phyloP scores from a whole-genome alignment of 2,797 vertebrate genomes.

The Tapera naevia region DNA sequence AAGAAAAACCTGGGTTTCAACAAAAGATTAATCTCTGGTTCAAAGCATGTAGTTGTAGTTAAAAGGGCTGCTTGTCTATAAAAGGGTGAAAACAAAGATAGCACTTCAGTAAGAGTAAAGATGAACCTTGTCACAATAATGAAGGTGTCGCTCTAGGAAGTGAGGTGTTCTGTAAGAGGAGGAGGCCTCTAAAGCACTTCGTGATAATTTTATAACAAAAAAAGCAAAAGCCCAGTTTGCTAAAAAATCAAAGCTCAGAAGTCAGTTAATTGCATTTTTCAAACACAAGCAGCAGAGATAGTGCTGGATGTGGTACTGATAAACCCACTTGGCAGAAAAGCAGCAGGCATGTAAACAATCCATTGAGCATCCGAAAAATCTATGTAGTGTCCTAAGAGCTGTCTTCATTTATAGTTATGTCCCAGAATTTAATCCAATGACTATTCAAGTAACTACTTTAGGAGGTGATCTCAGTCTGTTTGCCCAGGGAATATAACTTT shows the following conservation, averaged over 20 bases:
- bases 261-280: not conserved
- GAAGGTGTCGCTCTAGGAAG: not conserved
- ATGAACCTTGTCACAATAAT: not conserved
- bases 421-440: not conserved
- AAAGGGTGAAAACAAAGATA: not conserved
- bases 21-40: not conserved
- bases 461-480: not conserved
- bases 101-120: not conserved
- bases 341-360: rapidly evolving
- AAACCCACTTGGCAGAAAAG: not conserved
- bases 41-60: not conserved
- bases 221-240: not conserved
- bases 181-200: not conserved
- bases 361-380: not conserved
- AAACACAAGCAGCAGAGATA: not conserved
- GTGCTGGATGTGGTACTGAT: rapidly evolving
- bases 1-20: not conserved
- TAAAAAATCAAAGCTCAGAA: not conserved
- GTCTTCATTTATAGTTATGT: not conserved
- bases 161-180: not conserved
- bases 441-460: not conserved
- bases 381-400: not conserved
- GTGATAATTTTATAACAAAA: not conserved
- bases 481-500: not conserved
- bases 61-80: not conserved